These are phyloP conservation scores for Perizoma flavofasciatum DNA, from an alignment of 2,888 invertebrate genomes.

Conservation along the genomic window DNA sequence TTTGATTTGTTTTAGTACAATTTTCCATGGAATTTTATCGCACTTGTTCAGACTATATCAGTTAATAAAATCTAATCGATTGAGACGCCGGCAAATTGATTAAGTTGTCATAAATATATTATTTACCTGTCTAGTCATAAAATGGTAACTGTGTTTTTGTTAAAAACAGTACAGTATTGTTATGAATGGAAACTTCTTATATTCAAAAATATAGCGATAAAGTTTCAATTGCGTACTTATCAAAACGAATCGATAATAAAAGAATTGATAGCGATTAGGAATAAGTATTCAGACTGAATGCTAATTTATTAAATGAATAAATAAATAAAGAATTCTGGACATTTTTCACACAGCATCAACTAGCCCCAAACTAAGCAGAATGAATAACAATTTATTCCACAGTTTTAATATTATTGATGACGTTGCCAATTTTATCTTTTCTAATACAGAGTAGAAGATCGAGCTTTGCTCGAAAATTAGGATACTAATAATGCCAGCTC, in stretches of 20 bases:
- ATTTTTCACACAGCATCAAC: too few relatives aligned
- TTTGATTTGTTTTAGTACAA: constrained; percentile 8
- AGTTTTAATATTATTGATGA: too few relatives aligned
- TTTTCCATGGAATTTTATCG: constrained; percentile 18
- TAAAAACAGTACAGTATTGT: constrained; percentile 29
- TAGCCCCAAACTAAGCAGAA: too few relatives aligned
- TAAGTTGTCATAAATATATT: constrained; percentile 13
- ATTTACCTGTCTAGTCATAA: constrained; percentile 7
- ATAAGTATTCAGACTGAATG: not conserved
- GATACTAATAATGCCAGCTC: too few relatives aligned
- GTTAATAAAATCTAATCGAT: constrained; percentile 32
- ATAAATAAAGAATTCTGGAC: too few relatives aligned
- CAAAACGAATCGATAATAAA: constrained; percentile 31
- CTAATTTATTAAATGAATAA: too few relatives aligned
- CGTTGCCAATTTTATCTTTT: too few relatives aligned
- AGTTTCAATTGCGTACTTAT: constrained; percentile 43
- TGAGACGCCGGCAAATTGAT: constrained; percentile 25
- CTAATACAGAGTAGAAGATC: too few relatives aligned
- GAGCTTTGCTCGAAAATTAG: too few relatives aligned
- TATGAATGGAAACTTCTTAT: constrained; percentile 51
- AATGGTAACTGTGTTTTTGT: constrained; percentile 19
- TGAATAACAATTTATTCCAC: too few relatives aligned
- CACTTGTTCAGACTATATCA: constrained; percentile 27
- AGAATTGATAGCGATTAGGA: constrained; percentile 8
- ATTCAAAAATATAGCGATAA: constrained; percentile 40